phyloP scores from a whole-genome alignment of 2,888 invertebrate species.

The Melinopterus prodromus region DNA sequence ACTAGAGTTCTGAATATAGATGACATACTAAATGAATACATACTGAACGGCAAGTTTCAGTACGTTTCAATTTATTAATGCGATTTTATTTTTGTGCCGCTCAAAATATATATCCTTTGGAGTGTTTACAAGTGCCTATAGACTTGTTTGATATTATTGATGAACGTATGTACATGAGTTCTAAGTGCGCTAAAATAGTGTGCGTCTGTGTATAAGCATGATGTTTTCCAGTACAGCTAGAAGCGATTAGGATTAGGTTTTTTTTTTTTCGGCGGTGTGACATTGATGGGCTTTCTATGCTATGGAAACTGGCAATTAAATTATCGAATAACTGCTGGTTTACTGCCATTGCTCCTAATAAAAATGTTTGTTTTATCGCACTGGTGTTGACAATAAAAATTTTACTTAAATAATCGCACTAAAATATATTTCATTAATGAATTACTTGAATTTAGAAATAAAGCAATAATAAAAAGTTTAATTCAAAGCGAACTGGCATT shows the following conservation, averaged over 20 bases:
- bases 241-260: neutral
- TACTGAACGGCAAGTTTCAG: neutral
- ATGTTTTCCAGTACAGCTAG: neutral
- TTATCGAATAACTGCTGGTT: neutral
- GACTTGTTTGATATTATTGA: constrained; percentile 4
- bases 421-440: no score
- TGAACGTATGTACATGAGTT: neutral
- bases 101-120: neutral
- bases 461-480: no score
- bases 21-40: no score
- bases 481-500: no score
- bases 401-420: no score
- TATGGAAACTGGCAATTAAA: neutral
- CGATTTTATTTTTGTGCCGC: constrained; percentile 4
- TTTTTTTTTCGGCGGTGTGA: neutral
- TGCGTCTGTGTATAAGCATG: neutral
- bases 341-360: neutral
- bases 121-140: neutral
- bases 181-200: constrained; percentile 4
- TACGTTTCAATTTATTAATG: neutral
- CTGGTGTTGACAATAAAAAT: no score
- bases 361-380: no score
- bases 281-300: neutral
- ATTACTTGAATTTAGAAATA: no score
- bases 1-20: no score